phyloP scores from a whole-genome alignment of 2,797 vertebrate genomes.

The Amphiprion clarkii region DNA sequence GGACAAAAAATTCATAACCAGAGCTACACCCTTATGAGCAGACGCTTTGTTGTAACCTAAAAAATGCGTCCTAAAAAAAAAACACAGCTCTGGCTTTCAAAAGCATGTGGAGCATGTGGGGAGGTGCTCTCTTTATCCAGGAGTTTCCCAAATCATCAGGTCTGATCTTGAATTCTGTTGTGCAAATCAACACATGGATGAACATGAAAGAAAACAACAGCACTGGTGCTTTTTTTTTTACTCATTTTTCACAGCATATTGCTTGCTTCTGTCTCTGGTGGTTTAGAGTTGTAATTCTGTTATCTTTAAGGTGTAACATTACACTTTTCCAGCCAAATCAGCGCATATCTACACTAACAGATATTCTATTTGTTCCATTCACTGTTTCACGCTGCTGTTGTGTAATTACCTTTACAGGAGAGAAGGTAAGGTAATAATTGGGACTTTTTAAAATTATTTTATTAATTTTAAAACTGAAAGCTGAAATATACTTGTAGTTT shows the following conservation, averaged over 20 bases:
- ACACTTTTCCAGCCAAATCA: neutral
- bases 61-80: neutral
- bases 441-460: neutral
- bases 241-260: neutral
- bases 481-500: neutral
- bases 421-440: neutral
- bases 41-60: conserved; percentile 1
- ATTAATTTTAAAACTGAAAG: neutral
- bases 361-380: neutral
- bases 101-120: neutral
- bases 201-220: neutral
- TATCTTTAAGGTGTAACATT: neutral
- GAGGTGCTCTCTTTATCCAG: neutral
- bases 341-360: neutral
- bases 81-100: neutral
- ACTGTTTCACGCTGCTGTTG: neutral
- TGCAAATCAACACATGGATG: neutral
- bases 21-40: conserved; percentile 19
- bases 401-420: neutral
- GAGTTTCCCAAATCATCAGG: neutral
- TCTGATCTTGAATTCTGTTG: neutral
- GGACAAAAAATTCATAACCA: conserved; percentile 31
- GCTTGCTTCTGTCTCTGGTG: neutral
- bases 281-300: neutral
- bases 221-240: neutral